phyloP scores from a whole-genome alignment of 2,888 invertebrate genomes.

The Eupithecia pulchellata region DNA sequence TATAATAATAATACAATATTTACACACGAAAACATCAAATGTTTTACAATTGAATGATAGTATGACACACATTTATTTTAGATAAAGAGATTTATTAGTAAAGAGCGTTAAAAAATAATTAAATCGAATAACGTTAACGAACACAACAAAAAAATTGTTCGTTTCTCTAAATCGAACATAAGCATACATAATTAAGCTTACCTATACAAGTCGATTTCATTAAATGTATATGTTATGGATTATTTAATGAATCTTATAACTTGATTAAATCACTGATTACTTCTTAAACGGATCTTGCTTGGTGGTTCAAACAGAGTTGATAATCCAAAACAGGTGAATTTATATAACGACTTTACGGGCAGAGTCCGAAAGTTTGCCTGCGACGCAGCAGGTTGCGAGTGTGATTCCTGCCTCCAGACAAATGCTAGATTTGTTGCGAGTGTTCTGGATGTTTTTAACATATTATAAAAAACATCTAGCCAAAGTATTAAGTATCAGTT shows the following conservation, averaged over 20 bases:
- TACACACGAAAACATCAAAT: constrained; percentile 41
- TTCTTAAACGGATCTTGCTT: too few relatives aligned
- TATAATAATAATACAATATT: constrained; percentile 30
- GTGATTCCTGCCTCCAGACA: too few relatives aligned
- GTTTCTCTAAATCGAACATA: neutral
- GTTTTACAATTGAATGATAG: constrained; percentile 16
- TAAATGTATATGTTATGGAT: neutral
- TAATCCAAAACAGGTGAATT: neutral
- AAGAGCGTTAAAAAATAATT: too few relatives aligned
- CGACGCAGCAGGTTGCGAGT: too few relatives aligned
- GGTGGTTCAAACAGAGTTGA: too few relatives aligned
- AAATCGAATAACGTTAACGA: constrained; percentile 18
- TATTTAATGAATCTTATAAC: neutral
- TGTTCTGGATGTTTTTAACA: too few relatives aligned
- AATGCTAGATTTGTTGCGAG: too few relatives aligned
- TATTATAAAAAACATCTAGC: too few relatives aligned
- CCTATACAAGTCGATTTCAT: neutral
- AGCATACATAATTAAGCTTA: neutral
- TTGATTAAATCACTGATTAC: too few relatives aligned
- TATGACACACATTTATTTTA: constrained; percentile 17
- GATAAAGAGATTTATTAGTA: neutral
- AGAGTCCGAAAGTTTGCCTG: too few relatives aligned
- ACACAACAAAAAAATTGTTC: constrained; percentile 29
- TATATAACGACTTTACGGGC: too few relatives aligned
- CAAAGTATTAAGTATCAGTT: too few relatives aligned